Evolutionary conservation across 2,113 vertebrate species (phyloP), one percentile per base, ranked within the genome.

Genomic region (Gallinago paraguaiae): DNA sequence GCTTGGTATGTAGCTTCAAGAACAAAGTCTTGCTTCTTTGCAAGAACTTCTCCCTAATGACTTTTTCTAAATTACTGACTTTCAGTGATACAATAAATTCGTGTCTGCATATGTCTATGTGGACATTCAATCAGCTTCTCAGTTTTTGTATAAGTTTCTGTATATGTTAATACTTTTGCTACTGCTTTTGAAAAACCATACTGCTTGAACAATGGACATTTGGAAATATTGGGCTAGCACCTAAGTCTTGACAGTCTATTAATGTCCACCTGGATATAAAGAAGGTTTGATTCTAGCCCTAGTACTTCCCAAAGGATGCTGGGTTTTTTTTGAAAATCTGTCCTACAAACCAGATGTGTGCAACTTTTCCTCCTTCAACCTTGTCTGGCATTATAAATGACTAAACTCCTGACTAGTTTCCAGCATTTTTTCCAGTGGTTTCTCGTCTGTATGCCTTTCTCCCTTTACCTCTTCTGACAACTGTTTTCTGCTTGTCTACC

Each of bases 401-500:
- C 50, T 53, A 19, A 76, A 65, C 8, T 69, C 23, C 20, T 82
- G 41, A 75, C 17, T 77, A 69, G 31, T 88, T 92, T 88, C 24
- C 27, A 41, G 30, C 3, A 33, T 75, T 88, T 88, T 90, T 88
- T 43, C 51, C 23, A 14, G 39, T 43, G 35, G 28, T 72, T 85
- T 90, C 39, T 93, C 11, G 53, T 77, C 67, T 85, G 6, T 31
- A 9, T 56, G 19, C 48, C 20, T 68, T 89, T 90, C 33, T 72
- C 30, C 67, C 30, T 35, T 90, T 48, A 41, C 43, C 6, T 82
- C 16, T 75, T 88, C 31, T 84, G 76, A 81, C 60, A 89, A 86
- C 54, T 74, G 37, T 86, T 94, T 95, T 86, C 56, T 91, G 64
- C 81, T 81, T 92, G 37, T 92, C 77, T 91, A 12, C 50, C 17